These are phyloP conservation scores for Timandra comae DNA, from an alignment of 2,888 invertebrate species.

Conservation along the genomic window DNA sequence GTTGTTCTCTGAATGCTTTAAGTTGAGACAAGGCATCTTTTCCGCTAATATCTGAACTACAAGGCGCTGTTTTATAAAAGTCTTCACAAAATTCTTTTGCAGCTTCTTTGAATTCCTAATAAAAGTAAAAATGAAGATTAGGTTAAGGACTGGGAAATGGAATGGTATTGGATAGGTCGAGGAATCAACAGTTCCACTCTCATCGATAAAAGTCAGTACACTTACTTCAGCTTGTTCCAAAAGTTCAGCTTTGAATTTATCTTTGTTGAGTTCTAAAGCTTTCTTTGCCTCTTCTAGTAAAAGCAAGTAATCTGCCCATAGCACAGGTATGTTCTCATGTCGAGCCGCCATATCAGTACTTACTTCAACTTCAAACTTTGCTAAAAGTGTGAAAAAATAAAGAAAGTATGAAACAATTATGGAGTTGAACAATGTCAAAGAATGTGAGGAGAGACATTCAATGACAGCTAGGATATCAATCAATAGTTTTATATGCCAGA, in stretches of 20 bases:
- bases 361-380: slow-evolving; percentile 85
- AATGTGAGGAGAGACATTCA: too few species aligned
- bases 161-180: too few species aligned
- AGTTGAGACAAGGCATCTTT: slow-evolving; percentile 78
- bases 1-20: slow-evolving; percentile 67
- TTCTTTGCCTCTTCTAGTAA: slow-evolving; percentile 83
- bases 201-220: too few species aligned
- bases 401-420: too few species aligned
- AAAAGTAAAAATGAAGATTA: neutral
- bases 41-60: slow-evolving; percentile 73
- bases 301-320: slow-evolving; percentile 84
- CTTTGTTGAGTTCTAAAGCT: slow-evolving; percentile 83
- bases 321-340: slow-evolving; percentile 75
- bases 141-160: too few species aligned
- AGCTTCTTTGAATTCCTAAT: slow-evolving; percentile 80
- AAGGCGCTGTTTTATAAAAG: slow-evolving; percentile 82
- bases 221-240: slow-evolving; percentile 81
- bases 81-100: slow-evolving; percentile 81
- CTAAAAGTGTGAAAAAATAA: too few species aligned
- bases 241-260: slow-evolving; percentile 82
- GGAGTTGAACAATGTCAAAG: too few species aligned
- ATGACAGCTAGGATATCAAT: too few species aligned
- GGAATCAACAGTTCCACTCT: too few species aligned
- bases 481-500: neutral
- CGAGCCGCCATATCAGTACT: slow-evolving; percentile 75